These are phyloP conservation scores for Dreissena rostriformis DNA, from an alignment of 1,140 invertebrate genomes.

Conservation along the genomic window DNA sequence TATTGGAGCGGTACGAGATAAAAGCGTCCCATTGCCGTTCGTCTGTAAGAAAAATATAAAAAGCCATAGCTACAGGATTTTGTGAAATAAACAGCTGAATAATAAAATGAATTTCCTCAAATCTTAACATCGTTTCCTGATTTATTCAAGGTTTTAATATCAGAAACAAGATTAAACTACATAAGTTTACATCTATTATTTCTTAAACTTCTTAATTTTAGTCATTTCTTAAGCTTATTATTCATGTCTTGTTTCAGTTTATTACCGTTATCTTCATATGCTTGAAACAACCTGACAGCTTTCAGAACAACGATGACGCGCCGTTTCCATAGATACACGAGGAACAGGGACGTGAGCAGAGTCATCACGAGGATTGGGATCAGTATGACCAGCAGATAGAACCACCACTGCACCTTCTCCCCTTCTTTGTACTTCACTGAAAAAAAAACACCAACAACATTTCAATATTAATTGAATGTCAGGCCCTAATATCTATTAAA, in stretches of 20 bases:
- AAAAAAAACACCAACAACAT: too few species aligned
- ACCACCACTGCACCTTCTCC: constrained; percentile 35
- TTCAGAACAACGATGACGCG: constrained; percentile 69
- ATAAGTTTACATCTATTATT: not conserved
- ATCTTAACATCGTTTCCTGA: not conserved
- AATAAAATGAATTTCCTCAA: not conserved
- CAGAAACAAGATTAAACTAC: not conserved
- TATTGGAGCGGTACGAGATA: constrained; percentile 63
- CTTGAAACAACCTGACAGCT: constrained; percentile 69
- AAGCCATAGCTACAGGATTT: not conserved
- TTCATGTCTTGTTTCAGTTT: not conserved
- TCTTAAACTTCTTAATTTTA: not conserved
- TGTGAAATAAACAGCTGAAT: not conserved
- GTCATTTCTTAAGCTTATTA: not conserved
- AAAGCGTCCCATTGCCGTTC: constrained; percentile 68
- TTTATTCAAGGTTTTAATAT: not conserved
- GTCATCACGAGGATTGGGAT: constrained; percentile 49
- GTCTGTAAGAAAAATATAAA: constrained; percentile 58
- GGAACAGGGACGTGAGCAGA: constrained; percentile 50
- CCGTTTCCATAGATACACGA: constrained; percentile 64
- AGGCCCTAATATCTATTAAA: too few species aligned
- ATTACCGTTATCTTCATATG: constrained; percentile 72
- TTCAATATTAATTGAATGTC: too few species aligned
- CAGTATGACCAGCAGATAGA: constrained; percentile 64
- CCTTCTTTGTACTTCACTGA: too few species aligned